Conservation (phyloP, 2,113 vertebrate species). For the Oxyruncus cristatus region DNA sequence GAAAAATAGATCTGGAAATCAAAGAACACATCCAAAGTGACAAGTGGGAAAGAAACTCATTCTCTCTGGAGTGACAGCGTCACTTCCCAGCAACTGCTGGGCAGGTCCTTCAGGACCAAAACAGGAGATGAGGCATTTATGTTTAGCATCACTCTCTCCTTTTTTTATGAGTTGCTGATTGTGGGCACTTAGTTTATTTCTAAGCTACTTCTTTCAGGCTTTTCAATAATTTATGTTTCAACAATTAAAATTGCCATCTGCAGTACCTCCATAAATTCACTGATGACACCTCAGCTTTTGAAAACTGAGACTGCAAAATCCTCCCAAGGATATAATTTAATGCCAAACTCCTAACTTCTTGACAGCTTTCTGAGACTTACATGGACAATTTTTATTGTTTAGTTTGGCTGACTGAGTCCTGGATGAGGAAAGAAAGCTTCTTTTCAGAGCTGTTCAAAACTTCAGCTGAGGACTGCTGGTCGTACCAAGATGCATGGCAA, state of each 20-base stretch:
- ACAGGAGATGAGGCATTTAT: not conserved
- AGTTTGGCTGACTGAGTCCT: not conserved
- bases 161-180: not conserved
- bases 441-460: not conserved
- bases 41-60: not conserved
- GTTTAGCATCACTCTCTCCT: not conserved
- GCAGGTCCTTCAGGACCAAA: not conserved
- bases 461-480: not conserved
- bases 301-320: conserved; percentile 36
- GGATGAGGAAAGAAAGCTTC: not conserved
- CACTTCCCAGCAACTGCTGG: not conserved
- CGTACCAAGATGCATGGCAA: not conserved
- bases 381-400: conserved; percentile 26
- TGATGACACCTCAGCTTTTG: not conserved
- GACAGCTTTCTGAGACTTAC: not conserved
- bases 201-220: not conserved
- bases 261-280: conserved; percentile 26
- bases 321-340: not conserved
- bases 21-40: not conserved
- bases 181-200: not conserved
- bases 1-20: not conserved
- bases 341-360: conserved; percentile 35
- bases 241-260: not conserved
- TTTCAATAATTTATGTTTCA: conserved; percentile 41
- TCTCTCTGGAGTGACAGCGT: not conserved